phyloP scores from a whole-genome alignment of 2,888 invertebrate species.

The Ferrisia virgata region DNA sequence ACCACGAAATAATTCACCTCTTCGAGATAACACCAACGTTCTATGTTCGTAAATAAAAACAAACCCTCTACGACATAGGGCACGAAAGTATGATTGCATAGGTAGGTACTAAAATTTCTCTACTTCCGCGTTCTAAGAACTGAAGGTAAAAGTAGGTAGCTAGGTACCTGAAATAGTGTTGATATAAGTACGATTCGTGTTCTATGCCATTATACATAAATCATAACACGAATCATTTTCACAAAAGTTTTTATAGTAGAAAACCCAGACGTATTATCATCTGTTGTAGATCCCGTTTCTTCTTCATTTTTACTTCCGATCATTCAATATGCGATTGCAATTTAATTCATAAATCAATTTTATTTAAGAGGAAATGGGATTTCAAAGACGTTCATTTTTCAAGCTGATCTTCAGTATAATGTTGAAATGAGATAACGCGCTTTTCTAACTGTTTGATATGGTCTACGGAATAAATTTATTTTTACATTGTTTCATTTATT shows the following conservation, averaged over 20 bases:
- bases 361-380: no score
- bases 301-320: not conserved
- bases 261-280: no score
- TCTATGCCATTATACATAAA: not conserved
- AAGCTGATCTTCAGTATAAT: no score
- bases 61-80: not conserved
- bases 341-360: no score
- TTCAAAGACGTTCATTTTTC: no score
- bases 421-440: no score
- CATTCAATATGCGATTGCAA: not conserved
- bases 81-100: no score
- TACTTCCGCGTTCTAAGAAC: not conserved
- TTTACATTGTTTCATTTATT: not conserved
- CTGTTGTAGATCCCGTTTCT: no score
- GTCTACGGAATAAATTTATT: not conserved
- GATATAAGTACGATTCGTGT: no score
- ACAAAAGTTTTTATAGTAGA: no score
- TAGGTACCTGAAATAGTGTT: no score
- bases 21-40: not conserved
- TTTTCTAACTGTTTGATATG: no score
- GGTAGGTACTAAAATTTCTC: not conserved
- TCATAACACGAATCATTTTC: not conserved
- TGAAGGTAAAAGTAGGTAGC: not conserved
- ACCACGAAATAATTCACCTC: not conserved
- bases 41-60: not conserved